Conservation (phyloP, 2,888 invertebrate species). For the Euzetes globulus region DNA sequence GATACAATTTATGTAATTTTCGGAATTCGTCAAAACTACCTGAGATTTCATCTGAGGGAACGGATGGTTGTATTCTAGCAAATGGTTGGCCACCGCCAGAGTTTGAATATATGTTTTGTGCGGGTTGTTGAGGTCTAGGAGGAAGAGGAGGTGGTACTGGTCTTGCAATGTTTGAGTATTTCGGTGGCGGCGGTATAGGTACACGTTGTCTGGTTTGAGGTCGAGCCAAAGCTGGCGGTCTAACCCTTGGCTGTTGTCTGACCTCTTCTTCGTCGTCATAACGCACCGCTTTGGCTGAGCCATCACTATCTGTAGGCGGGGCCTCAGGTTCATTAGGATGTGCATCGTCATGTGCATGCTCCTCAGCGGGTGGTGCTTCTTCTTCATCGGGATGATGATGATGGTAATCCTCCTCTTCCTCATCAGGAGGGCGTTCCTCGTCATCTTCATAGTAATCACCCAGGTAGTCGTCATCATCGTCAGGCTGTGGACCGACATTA, state of each 20-base stretch:
- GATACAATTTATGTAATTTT: background rate
- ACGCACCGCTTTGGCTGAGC: background rate
- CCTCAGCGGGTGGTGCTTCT: too few relatives aligned
- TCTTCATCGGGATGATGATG: background rate
- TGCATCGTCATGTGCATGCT: too few relatives aligned
- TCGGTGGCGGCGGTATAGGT: background rate
- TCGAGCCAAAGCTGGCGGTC: background rate
- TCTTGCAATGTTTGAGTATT: background rate
- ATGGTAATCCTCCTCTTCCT: background rate
- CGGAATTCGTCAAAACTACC: background rate
- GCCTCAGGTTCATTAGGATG: background rate
- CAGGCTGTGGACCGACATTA: background rate
- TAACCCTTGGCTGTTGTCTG: background rate
- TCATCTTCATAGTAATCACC: background rate
- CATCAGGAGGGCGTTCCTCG: background rate
- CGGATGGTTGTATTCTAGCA: too few relatives aligned
- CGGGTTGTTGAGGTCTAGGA: background rate
- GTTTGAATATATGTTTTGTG: background rate
- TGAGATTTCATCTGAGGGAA: background rate
- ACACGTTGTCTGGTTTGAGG: background rate
- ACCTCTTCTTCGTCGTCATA: conserved; percentile 7
- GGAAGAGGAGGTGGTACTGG: too few relatives aligned
- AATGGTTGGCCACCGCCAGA: too few relatives aligned
- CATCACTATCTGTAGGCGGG: background rate
- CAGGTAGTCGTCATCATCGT: background rate